Percentiles rank a stretch among this genome's conserved stretches.
Evolutionary conservation across 2,113 vertebrate genomes (phyloP).

Genomic region (Pachycephala philippinensis): DNA sequence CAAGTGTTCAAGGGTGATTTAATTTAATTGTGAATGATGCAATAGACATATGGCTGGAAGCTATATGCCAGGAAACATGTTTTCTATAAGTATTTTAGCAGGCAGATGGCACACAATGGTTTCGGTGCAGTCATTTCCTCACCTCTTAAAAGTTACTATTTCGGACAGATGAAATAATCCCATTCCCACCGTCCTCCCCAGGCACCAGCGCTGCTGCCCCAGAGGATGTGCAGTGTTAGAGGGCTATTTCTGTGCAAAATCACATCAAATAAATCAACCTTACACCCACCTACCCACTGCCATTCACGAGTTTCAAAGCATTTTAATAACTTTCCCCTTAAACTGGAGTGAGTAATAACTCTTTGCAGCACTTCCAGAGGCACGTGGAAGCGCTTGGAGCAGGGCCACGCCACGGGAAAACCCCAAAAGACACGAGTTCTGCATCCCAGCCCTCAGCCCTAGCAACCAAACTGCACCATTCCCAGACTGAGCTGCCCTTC

Average conservation of each 20-base stretch:
- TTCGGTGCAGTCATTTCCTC: constrained; percentile 54
- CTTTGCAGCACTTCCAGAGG: background rate
- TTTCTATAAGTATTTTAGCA: constrained; percentile 53
- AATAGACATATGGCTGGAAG: constrained; percentile 56
- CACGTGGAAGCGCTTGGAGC: background rate
- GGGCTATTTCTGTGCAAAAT: background rate
- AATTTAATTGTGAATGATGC: constrained; percentile 52
- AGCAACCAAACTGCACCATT: background rate
- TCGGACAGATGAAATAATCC: constrained; percentile 4
- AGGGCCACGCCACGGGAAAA: background rate
- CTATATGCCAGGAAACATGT: constrained; percentile 55
- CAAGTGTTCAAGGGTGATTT: constrained; percentile 44
- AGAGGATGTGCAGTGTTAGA: background rate
- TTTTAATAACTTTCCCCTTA: background rate
- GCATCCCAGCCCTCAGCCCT: background rate
- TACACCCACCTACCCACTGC: background rate
- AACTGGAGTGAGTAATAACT: rapidly evolving
- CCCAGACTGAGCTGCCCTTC: background rate
- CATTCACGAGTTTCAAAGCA: background rate
- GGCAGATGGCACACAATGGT: constrained; percentile 61
- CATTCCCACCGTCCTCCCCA: background rate
- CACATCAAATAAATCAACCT: background rate
- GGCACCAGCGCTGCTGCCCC: background rate
- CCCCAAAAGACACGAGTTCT: background rate
- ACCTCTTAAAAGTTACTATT: constrained; percentile 27